Percentiles rank a stretch among this genome's conserved stretches.
phyloP scores from a whole-genome alignment of 2,113 vertebrate genomes.

The Mastomys natalensis region DNA sequence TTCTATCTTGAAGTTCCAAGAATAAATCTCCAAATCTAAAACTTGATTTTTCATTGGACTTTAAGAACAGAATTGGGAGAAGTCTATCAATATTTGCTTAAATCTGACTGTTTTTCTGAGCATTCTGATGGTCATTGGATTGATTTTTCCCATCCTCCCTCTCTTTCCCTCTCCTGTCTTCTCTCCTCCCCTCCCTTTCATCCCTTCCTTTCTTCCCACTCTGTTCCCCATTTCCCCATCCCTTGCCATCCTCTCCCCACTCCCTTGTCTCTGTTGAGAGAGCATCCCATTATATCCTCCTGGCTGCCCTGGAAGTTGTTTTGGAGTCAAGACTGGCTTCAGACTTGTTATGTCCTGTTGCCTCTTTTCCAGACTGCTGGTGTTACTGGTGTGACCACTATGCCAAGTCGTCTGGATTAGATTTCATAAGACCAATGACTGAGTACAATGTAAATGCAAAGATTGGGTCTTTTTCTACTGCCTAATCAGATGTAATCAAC shows the following conservation, averaged over 20 bases:
- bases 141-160: not conserved
- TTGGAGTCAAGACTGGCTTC: not conserved
- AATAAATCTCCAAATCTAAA: constrained; percentile 41
- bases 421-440: constrained; percentile 14
- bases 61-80: constrained; percentile 10
- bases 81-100: not conserved
- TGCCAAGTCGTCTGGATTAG: not conserved
- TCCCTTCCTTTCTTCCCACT: not conserved
- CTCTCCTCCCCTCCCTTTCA: too few species aligned
- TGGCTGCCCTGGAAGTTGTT: not conserved
- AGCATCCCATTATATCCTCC: not conserved
- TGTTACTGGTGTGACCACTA: not conserved
- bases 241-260: rapidly evolving
- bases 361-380: not conserved
- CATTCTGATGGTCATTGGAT: not conserved
- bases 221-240: not conserved
- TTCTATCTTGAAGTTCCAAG: not conserved
- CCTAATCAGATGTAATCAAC: constrained; percentile 38
- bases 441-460: not conserved
- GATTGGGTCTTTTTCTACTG: constrained; percentile 14
- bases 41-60: constrained; percentile 31
- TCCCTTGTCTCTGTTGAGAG: not conserved
- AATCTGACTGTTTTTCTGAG: not conserved
- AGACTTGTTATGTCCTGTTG: too few species aligned
- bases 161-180: too few species aligned